Percentiles rank a stretch among this genome's conserved stretches.
phyloP scores from a whole-genome alignment of 2,888 invertebrate species.

The Caenorhabditis sp. region DNA sequence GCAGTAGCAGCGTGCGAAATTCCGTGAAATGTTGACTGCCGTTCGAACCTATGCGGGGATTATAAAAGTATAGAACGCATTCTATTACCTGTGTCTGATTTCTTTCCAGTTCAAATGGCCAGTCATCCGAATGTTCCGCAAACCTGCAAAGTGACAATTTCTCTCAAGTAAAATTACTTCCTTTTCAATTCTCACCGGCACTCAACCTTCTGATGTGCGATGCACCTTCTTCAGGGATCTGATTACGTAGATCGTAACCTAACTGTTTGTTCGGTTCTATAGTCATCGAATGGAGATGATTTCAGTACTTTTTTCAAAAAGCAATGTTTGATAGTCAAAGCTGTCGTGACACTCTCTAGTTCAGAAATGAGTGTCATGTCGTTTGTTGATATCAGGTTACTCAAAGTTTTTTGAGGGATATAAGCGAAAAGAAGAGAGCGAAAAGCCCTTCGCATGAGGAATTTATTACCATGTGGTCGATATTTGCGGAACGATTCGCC shows the following conservation, averaged over 20 bases:
- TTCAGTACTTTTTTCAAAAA: no score
- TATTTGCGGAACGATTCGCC: conserved; percentile 55
- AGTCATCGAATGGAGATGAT: background rate
- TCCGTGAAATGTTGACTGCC: conserved; percentile 75
- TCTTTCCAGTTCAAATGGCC: conserved; percentile 69
- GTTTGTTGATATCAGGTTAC: conserved; percentile 54
- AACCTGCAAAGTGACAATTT: conserved; percentile 56
- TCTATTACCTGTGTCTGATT: conserved; percentile 50
- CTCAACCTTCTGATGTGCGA: conserved; percentile 35
- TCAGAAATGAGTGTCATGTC: conserved; percentile 34
- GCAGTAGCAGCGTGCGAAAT: conserved; percentile 74
- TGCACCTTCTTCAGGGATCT: background rate
- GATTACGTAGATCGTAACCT: conserved; percentile 22
- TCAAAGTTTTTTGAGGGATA: conserved; percentile 3
- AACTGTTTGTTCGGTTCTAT: background rate
- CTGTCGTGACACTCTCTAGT: conserved; percentile 9
- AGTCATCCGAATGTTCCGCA: conserved; percentile 64
- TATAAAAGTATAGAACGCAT: background rate
- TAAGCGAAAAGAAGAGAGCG: background rate
- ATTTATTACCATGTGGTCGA: conserved; percentile 41
- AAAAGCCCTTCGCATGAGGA: background rate
- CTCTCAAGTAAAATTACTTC: background rate
- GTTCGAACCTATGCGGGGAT: conserved; percentile 62
- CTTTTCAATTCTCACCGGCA: conserved; percentile 24
- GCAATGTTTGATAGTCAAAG: conserved; percentile 6